These are phyloP conservation scores for Mamestra brassicae DNA, from an alignment of 2,888 invertebrate species.

Conservation along the genomic window DNA sequence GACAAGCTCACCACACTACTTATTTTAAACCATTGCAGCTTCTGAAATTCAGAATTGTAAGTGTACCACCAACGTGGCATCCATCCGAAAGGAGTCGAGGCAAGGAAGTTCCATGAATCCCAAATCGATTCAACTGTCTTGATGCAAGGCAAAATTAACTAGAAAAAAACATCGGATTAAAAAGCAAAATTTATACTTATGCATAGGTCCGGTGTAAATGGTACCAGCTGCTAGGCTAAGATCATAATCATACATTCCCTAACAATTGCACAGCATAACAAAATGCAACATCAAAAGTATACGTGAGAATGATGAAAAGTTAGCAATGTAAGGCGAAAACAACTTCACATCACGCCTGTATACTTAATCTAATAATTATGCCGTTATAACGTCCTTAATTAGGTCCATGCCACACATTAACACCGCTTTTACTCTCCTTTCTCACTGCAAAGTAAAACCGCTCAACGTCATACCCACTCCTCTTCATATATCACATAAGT, in stretches of 20 bases:
- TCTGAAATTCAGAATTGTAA: neutral
- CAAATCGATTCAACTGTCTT: neutral
- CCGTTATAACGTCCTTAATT: neutral
- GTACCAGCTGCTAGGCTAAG: neutral
- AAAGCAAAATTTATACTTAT: neutral
- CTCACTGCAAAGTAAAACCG: constrained; percentile 23
- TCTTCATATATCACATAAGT: constrained; percentile 45
- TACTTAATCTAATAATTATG: no score
- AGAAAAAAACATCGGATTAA: neutral
- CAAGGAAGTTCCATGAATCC: neutral
- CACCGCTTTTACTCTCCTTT: neutral
- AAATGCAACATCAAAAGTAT: neutral
- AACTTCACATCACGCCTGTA: no score
- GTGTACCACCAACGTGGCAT: neutral
- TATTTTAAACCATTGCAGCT: neutral
- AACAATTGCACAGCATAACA: neutral
- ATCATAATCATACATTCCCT: neutral
- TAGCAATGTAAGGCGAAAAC: no score
- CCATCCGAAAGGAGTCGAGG: neutral
- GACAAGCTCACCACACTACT: neutral
- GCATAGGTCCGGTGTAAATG: no score
- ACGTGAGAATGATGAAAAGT: neutral
- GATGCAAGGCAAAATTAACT: neutral
- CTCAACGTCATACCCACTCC: constrained; percentile 27
- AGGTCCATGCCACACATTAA: neutral